Evolutionary conservation across 2,113 vertebrate genomes (phyloP).

Genomic region (Hypomesus transpacificus): DNA sequence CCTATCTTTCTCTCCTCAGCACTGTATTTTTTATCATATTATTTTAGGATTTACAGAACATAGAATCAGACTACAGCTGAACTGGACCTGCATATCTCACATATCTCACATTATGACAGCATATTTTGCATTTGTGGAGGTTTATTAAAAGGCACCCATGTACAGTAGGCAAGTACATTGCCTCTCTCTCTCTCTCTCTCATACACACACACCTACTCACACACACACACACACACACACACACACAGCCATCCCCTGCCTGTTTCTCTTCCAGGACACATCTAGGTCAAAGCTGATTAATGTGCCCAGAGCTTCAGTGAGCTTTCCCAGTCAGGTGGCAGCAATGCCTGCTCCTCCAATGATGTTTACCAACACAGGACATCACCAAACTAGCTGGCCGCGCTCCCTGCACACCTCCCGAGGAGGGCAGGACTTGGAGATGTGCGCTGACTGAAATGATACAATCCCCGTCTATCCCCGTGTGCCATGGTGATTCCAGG

Average conservation of each 20-base stretch:
- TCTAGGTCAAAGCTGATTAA: slow-evolving; percentile 76
- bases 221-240: slow-evolving; percentile 11
- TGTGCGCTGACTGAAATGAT: not conserved
- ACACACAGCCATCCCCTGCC: slow-evolving; percentile 30
- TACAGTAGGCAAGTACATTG: slow-evolving; percentile 10
- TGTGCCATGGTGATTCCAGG: not conserved
- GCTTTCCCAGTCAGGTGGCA: slow-evolving; percentile 64
- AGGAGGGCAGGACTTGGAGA: not conserved
- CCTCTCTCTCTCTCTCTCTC: not conserved
- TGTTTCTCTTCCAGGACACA: slow-evolving; percentile 61
- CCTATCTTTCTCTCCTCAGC: too few relatives aligned
- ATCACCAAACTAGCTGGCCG: not conserved
- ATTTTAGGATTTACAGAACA: too few relatives aligned
- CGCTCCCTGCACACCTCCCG: not conserved
- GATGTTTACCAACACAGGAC: slow-evolving; percentile 47
- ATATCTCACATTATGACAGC: slow-evolving; percentile 1
- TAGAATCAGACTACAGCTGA: too few relatives aligned
- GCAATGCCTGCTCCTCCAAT: slow-evolving; percentile 42
- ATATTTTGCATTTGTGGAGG: not conserved
- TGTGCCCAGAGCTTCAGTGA: slow-evolving; percentile 60
- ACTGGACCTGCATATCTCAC: not conserved
- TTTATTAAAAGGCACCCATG: too few relatives aligned
- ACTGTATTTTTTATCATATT: too few relatives aligned
- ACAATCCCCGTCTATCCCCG: not conserved
- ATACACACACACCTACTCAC: slow-evolving; percentile 1